phyloP scores from a whole-genome alignment of 2,797 vertebrate species.

The Neopelma chrysocephalum region DNA sequence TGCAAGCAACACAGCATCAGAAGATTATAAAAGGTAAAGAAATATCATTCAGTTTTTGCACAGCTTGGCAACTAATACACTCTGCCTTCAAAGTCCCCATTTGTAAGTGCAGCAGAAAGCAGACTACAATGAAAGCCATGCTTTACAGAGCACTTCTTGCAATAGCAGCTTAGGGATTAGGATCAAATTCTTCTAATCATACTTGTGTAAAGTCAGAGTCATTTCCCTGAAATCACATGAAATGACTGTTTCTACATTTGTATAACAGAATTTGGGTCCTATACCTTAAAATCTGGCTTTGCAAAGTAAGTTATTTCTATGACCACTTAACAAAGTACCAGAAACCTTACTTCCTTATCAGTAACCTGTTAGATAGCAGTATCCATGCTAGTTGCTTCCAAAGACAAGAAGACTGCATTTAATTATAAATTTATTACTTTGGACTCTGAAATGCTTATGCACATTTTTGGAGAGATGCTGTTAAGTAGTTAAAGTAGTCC shows the following conservation, averaged over 20 bases:
- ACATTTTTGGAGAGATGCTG: background rate
- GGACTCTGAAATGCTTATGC: background rate
- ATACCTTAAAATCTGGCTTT: conserved; percentile 1
- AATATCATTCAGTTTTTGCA: conserved; percentile 46
- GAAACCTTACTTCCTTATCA: background rate
- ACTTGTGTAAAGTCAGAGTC: conserved; percentile 30
- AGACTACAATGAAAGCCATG: conserved; percentile 47
- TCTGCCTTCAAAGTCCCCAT: conserved; percentile 39
- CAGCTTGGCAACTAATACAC: conserved; percentile 31
- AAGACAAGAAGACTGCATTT: conserved; percentile 10
- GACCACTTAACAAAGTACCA: conserved; percentile 4
- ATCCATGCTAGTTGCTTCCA: conserved; percentile 33
- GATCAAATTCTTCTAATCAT: conserved; percentile 56
- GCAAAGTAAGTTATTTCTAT: background rate
- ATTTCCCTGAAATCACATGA: background rate
- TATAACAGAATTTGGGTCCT: background rate
- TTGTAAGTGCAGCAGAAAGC: conserved; percentile 33
- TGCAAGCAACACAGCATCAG: conserved; percentile 57
- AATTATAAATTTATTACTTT: background rate
- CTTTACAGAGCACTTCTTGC: conserved; percentile 57
- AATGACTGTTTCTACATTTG: conserved; percentile 4
- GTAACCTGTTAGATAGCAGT: background rate
- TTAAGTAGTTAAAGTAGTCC: conserved; percentile 4
- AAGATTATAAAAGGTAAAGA: conserved; percentile 62
- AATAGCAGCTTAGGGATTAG: conserved; percentile 55